These are phyloP conservation scores for Brachionichthys hirsutus DNA, from an alignment of 2,113 vertebrate species.

Conservation along the genomic window DNA sequence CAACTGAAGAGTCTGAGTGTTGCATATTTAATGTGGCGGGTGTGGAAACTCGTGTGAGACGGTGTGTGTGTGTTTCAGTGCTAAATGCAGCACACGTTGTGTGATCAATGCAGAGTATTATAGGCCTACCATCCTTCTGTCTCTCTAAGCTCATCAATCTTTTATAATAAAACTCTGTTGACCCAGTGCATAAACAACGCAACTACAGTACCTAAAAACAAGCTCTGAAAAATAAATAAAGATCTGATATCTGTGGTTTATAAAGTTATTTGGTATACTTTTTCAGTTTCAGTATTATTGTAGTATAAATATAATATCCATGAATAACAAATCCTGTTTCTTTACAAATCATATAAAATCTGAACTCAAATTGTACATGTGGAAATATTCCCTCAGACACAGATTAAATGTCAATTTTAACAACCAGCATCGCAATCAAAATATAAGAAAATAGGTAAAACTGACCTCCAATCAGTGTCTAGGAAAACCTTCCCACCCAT, in stretches of 20 bases:
- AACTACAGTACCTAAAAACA: conserved; percentile 58
- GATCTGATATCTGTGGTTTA: conserved; percentile 58
- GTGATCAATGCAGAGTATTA: conserved; percentile 5
- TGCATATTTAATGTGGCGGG: conserved; percentile 9
- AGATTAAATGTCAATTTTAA: conserved; percentile 10
- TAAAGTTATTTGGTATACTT: conserved; percentile 68
- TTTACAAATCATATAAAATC: conserved; percentile 51
- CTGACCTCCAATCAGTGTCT: conserved; percentile 47
- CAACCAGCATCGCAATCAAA: conserved; percentile 1
- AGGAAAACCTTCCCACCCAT: conserved; percentile 9
- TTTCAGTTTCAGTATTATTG: conserved; percentile 45
- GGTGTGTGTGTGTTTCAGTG: conserved; percentile 23
- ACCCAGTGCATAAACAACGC: conserved; percentile 45
- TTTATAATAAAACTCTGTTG: conserved; percentile 31
- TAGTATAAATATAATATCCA: conserved; percentile 68
- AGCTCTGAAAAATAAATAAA: conserved; percentile 77
- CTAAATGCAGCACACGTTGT: conserved; percentile 19
- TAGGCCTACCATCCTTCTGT: neutral
- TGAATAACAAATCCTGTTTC: conserved; percentile 54
- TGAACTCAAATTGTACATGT: conserved; percentile 38
- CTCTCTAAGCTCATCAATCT: conserved; percentile 16
- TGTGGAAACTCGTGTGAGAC: conserved; percentile 21
- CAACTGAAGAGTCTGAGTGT: conserved; percentile 8
- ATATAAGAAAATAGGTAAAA: conserved; percentile 17
- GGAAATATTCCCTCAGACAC: conserved; percentile 15